Evolutionary conservation across 2,888 invertebrate species (phyloP).

Genomic region (Brassicogethes aeneus): DNA sequence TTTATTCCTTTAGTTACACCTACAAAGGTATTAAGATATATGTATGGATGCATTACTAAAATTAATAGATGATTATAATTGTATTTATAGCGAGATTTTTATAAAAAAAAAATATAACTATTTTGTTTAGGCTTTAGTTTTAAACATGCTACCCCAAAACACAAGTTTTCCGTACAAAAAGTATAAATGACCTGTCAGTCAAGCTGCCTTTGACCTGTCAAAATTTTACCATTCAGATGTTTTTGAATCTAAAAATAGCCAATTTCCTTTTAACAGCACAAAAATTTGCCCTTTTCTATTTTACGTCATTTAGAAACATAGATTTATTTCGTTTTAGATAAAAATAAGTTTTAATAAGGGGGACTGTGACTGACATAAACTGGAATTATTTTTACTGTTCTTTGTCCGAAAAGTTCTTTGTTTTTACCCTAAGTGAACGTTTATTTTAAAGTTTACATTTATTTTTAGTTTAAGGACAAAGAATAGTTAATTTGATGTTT

Average conservation of each 20-base stretch:
- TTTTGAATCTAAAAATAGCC: conserved; percentile 11
- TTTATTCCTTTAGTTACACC: too few species aligned
- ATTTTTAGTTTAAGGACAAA: too few species aligned
- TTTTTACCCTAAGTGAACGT: neutral
- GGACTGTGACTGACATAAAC: neutral
- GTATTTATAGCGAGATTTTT: too few species aligned
- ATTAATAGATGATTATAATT: too few species aligned
- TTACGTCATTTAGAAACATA: neutral
- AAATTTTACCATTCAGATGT: conserved; percentile 10
- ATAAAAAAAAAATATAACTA: too few species aligned
- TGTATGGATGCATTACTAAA: too few species aligned
- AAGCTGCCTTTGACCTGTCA: conserved; percentile 17
- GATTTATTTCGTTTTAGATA: conserved; percentile 1
- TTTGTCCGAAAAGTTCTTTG: neutral
- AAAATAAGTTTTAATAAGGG: conserved; percentile 1
- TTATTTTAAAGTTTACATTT: neutral
- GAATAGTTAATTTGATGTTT: too few species aligned
- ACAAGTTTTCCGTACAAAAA: too few species aligned
- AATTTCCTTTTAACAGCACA: neutral
- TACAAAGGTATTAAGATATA: too few species aligned
- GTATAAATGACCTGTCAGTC: too few species aligned
- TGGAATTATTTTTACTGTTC: neutral
- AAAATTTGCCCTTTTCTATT: neutral
- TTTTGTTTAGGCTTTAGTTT: too few species aligned
- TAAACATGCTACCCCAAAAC: too few species aligned